Conservation (phyloP, 2,888 invertebrate genomes). For the Drosophila imparisetae region DNA sequence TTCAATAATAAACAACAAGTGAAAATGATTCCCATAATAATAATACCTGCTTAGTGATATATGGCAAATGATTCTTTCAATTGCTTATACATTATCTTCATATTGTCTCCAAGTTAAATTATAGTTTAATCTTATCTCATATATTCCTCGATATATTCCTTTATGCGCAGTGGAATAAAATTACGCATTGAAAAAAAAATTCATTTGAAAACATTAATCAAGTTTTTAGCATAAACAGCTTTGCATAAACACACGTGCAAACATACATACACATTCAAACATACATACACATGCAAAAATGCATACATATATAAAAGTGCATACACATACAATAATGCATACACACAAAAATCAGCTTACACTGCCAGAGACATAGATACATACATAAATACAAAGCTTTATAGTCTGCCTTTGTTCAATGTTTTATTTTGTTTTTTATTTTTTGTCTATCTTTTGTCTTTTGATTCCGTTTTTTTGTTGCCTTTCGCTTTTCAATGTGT, state of each 20-base stretch:
- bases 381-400: background rate
- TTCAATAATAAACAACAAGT: background rate
- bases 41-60: background rate
- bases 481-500: slow-evolving; percentile 40
- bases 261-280: background rate
- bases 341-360: background rate
- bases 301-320: background rate
- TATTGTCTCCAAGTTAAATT: background rate
- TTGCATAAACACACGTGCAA: background rate
- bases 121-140: slow-evolving; percentile 13
- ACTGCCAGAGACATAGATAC: background rate
- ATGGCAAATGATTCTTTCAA: background rate
- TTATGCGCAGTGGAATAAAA: background rate
- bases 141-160: background rate
- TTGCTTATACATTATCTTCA: background rate
- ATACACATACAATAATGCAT: background rate
- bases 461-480: slow-evolving; percentile 8
- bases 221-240: slow-evolving; percentile 15
- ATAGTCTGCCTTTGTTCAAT: slow-evolving; percentile 12
- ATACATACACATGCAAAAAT: background rate
- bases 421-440: background rate
- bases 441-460: slow-evolving; percentile 10
- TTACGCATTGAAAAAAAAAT: background rate
- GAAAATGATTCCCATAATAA: background rate
- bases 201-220: slow-evolving; percentile 5